These are phyloP conservation scores for Oscheius myriophilus DNA, from an alignment of 2,888 invertebrate species.

Conservation along the genomic window DNA sequence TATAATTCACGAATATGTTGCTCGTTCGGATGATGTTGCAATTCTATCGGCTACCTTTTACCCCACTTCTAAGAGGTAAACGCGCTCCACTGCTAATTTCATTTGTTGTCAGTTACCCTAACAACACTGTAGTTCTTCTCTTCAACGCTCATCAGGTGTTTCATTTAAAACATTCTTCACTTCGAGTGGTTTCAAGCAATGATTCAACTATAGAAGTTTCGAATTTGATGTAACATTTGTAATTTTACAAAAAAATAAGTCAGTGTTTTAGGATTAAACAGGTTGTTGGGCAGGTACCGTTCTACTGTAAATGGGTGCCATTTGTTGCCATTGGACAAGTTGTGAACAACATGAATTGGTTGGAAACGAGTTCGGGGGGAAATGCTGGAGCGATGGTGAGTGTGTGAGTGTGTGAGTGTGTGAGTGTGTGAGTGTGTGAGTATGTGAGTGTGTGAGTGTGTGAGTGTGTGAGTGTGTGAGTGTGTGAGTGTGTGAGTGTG, in stretches of 20 bases:
- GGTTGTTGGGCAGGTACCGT: constrained; percentile 45
- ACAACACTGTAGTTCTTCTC: constrained; percentile 62
- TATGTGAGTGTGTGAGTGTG: too few relatives aligned
- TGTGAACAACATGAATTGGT: constrained; percentile 31
- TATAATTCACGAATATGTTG: constrained; percentile 48
- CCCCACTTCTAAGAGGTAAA: constrained; percentile 38
- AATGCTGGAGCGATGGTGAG: constrained; percentile 2
- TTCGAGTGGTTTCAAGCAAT: constrained; percentile 34
- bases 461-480: too few relatives aligned
- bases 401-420: neutral
- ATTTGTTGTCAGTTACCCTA: constrained; percentile 40
- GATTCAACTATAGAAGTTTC: neutral
- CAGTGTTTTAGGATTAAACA: constrained; percentile 38
- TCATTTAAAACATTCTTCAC: constrained; percentile 39
- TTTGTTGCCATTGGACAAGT: constrained; percentile 46
- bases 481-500: too few relatives aligned
- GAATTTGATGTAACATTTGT: too few relatives aligned
- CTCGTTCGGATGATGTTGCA: constrained; percentile 42
- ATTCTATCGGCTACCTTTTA: constrained; percentile 47
- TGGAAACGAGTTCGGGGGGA: neutral
- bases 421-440: too few relatives aligned
- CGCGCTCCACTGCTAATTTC: neutral
- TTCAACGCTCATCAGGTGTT: constrained; percentile 62
- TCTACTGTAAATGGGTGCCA: constrained; percentile 57
- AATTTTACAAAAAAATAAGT: too few relatives aligned